Conservation (phyloP, 2,113 vertebrate species). For the Etheostoma spectabile region DNA sequence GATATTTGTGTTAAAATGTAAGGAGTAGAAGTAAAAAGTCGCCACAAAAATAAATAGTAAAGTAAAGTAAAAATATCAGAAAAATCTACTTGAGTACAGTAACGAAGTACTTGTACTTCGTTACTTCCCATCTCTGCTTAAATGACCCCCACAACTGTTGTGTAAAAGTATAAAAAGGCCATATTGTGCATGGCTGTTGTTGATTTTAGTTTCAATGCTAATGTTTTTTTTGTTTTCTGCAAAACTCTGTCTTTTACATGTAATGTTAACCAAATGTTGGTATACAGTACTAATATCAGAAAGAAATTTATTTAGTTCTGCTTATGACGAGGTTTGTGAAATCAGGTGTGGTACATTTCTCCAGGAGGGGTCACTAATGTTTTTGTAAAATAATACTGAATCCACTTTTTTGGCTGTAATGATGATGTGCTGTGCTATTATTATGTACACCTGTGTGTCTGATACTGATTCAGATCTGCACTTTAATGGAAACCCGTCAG, state of each 20-base stretch:
- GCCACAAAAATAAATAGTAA: no score
- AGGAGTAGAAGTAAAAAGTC: no score
- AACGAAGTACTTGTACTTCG: no score
- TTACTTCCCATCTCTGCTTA: no score
- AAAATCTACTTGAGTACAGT: no score
- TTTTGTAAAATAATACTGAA: not conserved
- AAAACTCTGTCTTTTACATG: not conserved
- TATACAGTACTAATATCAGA: not conserved
- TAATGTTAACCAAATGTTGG: not conserved
- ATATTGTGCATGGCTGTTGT: not conserved
- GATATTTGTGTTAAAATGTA: no score
- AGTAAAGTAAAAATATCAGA: no score
- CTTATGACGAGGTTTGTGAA: not conserved
- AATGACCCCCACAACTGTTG: not conserved
- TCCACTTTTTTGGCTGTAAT: not conserved
- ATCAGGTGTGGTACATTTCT: not conserved
- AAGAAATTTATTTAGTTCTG: not conserved
- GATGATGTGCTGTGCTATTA: not conserved
- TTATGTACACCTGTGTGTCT: not conserved
- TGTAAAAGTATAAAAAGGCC: not conserved
- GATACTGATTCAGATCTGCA: constrained; percentile 17
- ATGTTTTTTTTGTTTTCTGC: not conserved
- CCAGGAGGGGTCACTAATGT: constrained; percentile 36
- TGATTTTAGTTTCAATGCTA: not conserved
- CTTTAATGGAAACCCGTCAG: constrained; percentile 51